Percentiles rank a stretch among this genome's conserved stretches.
phyloP scores from a whole-genome alignment of 2,113 vertebrate species.

The Acrocephalus arundinaceus region DNA sequence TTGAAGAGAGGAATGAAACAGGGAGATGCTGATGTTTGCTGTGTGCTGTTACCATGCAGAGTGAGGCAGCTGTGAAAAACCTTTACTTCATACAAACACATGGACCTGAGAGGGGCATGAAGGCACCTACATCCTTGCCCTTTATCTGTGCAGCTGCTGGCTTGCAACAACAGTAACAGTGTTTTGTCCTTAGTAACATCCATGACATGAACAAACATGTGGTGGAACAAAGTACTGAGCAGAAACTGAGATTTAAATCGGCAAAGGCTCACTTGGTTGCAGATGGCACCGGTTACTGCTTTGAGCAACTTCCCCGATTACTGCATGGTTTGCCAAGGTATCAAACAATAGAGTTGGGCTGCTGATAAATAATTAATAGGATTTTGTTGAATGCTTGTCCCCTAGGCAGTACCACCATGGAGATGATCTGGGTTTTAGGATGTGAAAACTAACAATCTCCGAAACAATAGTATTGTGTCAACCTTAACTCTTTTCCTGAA shows the following conservation, averaged over 20 bases:
- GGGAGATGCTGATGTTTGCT: neutral
- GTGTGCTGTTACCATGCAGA: neutral
- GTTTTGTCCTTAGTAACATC: constrained; percentile 18
- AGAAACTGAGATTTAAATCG: neutral
- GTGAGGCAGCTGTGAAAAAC: neutral
- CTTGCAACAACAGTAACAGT: neutral
- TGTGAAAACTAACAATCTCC: constrained; percentile 1
- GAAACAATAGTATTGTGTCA: neutral
- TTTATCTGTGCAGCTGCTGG: constrained; percentile 25
- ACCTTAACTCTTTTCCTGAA: neutral
- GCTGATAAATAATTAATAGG: constrained; percentile 59
- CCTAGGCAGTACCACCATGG: constrained; percentile 8
- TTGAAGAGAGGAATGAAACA: neutral
- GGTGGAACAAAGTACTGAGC: neutral
- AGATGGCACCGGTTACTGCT: neutral
- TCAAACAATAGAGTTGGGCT: neutral
- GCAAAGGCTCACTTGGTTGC: neutral
- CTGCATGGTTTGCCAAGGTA: neutral
- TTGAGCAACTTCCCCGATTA: neutral
- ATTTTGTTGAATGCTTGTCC: constrained; percentile 43
- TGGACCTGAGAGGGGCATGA: neutral
- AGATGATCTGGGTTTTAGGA: constrained; percentile 39
- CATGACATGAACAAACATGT: constrained; percentile 1
- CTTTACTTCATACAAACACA: neutral
- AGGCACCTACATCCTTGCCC: neutral